phyloP scores from a whole-genome alignment of 2,797 vertebrate genomes.

The Lycodopsis pacificus region DNA sequence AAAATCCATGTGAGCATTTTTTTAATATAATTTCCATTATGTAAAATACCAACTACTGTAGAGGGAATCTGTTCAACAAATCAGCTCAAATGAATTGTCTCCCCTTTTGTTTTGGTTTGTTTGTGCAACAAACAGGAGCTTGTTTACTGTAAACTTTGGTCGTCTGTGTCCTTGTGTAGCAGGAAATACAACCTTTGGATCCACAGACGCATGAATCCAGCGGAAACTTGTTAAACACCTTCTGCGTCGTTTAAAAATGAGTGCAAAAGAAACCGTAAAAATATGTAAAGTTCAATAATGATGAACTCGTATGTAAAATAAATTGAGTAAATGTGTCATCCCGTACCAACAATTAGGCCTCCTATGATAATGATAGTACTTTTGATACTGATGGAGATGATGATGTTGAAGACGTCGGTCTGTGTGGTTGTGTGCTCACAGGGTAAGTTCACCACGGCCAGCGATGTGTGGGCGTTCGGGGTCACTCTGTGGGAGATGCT shows the following conservation, averaged over 20 bases:
- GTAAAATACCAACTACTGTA: not conserved
- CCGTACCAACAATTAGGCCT: not conserved
- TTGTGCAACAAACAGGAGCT: not conserved
- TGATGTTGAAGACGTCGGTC: not conserved
- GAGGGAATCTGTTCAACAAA: not conserved
- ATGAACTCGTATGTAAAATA: not conserved
- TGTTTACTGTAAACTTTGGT: constrained; percentile 2
- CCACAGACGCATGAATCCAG: not conserved
- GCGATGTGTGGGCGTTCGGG: constrained; percentile 95
- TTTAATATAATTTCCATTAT: not conserved
- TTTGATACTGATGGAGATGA: not conserved
- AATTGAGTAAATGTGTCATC: not conserved
- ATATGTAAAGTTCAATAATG: not conserved
- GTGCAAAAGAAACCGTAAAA: not conserved
- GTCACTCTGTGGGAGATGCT: constrained; percentile 97
- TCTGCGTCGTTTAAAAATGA: not conserved
- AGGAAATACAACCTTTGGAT: not conserved
- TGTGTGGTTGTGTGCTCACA: constrained; percentile 55
- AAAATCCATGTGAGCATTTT: not conserved
- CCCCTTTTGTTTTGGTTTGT: not conserved
- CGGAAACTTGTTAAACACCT: not conserved
- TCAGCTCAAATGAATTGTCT: not conserved
- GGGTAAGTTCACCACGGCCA: constrained; percentile 96
- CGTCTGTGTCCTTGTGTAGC: not conserved
- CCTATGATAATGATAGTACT: not conserved